Base-by-base conservation (phyloP, 2,888 invertebrate genomes). In the Caradrina kadenii region DNA sequence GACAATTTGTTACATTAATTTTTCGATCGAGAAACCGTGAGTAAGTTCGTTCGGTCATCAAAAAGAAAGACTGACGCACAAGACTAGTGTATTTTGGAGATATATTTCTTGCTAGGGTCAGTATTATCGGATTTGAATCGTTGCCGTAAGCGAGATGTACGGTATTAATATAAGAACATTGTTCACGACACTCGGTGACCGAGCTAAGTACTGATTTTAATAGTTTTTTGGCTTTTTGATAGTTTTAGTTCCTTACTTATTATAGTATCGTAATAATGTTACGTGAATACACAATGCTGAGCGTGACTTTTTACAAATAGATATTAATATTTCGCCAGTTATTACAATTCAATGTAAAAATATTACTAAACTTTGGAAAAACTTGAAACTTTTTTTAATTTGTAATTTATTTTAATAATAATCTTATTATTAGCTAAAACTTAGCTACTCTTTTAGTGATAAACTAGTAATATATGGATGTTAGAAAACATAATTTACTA, bases 31-130 rank as follows among this genome's bases (percentile, higher is more conserved):
- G 2, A 39, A 39, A 13, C 39, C 39, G 39, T 2, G 13, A 63
- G 56, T 67, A 65, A 62, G 62, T 66, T 76, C 75, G 62, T 81
- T 70, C 68, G 73, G 63, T 76, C 77, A 68, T 77, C 67, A 63
- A 68, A 67, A 55, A 31, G 55, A 72, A 85, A 89, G 89, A 89
- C 89, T 90, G 90, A 88, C 65, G 76, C 78, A 85, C 58, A 86
- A 90, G 87, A 88, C 88, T 89, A 79, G 81, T 69, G 56, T 78
- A 71, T 83, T 85, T 87, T 85, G 75, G 76, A 83, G 62, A 79
- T 65, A 62, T 82, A 83, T 82, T 80, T 79, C 56, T 74, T 61
- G 45, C 15, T 61, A 71, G 49, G 60, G 72, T 54, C 80, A 76
- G 79, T 82, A 73, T 82, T 82, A 82, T 60, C 48, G 26, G n/a